Evolutionary conservation across 2,797 vertebrate species (phyloP), one percentile per base, ranked within the genome.

Genomic region (Phrynocephalus guinanensis): DNA sequence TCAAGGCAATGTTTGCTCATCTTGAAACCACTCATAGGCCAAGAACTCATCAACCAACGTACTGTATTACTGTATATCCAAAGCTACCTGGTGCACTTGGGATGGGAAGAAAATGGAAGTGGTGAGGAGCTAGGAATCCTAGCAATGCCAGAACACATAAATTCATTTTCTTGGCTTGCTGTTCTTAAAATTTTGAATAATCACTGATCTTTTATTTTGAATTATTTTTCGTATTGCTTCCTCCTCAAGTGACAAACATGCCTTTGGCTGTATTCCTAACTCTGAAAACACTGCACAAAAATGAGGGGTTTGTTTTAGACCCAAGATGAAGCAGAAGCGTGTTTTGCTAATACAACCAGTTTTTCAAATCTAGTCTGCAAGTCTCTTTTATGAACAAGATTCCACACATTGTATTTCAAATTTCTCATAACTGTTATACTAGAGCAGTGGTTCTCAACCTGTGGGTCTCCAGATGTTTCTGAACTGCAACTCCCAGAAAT

Each of bases 291-390:
- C 88, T 90, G 85, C 80, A 79, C 44, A 93, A 89, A 20, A 11
- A 67, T 92, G 52, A 24, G 56, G 82, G 68, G 60, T 76, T 94
- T 93, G 48, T 85, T 93, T 92, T 92, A 91, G 88, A 91, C 87
- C 86, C 73, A 88, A 83, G 83, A 48, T 67, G 52, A 3, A 73
- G 48, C 76, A 91, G 50, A 60, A 71, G 91, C 88, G 89, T 9
- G 9, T 67, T 92, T 93, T 92, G 88, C 90, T 92, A 91, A 90
- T 90, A 56, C 52, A 10, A 73, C 83, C 86, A 87, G 50, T 63
- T 84, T 82, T 90, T 77, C 81, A 70, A 92, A 67, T 24, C 84
- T 22, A 22, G 28, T 56, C 90, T 87, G 30, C 80, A 56, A 88
- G 56, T 28, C 30, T 81, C 28, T 90, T 87, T 91, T 48, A 76